phyloP scores from a whole-genome alignment of 2,113 vertebrate genomes.

The Melanostigma gelatinosum region DNA sequence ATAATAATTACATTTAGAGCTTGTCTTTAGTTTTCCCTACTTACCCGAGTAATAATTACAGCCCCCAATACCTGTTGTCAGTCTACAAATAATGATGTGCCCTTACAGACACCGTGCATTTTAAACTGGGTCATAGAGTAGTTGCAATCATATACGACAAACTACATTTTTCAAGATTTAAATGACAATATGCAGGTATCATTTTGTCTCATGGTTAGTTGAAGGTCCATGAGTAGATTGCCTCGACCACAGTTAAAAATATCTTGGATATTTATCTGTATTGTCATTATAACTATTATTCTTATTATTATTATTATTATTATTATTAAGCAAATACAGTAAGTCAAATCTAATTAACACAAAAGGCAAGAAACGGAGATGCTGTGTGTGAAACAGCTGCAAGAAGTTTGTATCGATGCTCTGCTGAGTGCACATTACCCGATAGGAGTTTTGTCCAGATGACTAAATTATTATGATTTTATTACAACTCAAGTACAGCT shows the following conservation, averaged over 20 bases:
- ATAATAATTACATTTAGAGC: background rate
- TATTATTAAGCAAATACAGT: background rate
- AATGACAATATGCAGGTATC: background rate
- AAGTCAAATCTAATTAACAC: background rate
- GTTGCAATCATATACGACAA: background rate
- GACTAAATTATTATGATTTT: conserved; percentile 46
- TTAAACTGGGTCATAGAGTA: background rate
- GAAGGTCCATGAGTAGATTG: background rate
- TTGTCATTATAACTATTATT: background rate
- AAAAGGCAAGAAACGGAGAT: background rate
- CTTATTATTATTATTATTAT: background rate
- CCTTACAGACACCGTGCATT: background rate
- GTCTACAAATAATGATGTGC: background rate
- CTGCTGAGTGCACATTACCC: conserved; percentile 15
- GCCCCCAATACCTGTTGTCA: background rate
- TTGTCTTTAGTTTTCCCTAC: background rate
- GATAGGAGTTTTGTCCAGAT: conserved; percentile 35
- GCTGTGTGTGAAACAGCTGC: background rate
- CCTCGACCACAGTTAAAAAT: background rate
- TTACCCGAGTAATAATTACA: background rate
- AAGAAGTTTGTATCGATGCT: conserved; percentile 10
- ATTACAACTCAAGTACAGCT: conserved; percentile 38
- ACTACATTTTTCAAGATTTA: too few relatives aligned
- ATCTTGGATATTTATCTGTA: background rate
- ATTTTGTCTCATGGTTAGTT: background rate